Percentiles rank a stretch among this genome's conserved stretches.
Evolutionary conservation across 2,797 vertebrate species (phyloP).

Genomic region (Rhinophrynus dorsalis): DNA sequence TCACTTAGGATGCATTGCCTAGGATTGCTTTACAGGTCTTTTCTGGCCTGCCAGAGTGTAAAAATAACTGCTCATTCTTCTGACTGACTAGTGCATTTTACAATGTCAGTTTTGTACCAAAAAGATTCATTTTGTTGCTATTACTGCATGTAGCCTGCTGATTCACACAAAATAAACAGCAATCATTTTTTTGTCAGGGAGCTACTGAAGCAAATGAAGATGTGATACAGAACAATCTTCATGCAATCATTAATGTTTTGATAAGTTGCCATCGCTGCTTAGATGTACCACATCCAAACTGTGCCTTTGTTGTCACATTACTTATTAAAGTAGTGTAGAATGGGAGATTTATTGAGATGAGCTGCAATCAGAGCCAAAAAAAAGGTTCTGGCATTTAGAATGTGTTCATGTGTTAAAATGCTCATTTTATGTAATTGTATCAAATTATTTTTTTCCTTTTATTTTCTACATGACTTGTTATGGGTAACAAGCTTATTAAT

Average conservation of each 20-base stretch:
- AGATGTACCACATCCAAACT: constrained; percentile 24
- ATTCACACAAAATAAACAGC: not conserved
- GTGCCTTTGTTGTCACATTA: constrained; percentile 31
- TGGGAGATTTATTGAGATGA: constrained; percentile 3
- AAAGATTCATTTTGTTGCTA: too few species aligned
- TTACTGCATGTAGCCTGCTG: not conserved
- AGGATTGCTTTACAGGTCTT: too few species aligned
- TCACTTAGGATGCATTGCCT: too few species aligned
- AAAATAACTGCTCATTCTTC: too few species aligned
- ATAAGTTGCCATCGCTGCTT: constrained; percentile 19
- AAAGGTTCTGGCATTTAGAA: constrained; percentile 24
- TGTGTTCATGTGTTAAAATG: constrained; percentile 28
- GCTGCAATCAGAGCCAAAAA: constrained; percentile 2
- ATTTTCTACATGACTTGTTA: not conserved
- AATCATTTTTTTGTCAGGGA: not conserved
- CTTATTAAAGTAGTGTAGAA: constrained; percentile 31
- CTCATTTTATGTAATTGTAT: constrained; percentile 29
- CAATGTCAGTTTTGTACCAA: too few species aligned
- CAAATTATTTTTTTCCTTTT: constrained; percentile 11
- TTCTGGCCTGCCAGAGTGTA: too few species aligned
- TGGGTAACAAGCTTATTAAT: not conserved
- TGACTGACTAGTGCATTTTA: too few species aligned
- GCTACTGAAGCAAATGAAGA: not conserved
- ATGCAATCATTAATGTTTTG: constrained; percentile 17
- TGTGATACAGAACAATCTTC: not conserved